Base-by-base conservation (phyloP, 2,888 invertebrate species). In the Limenitis camilla region DNA sequence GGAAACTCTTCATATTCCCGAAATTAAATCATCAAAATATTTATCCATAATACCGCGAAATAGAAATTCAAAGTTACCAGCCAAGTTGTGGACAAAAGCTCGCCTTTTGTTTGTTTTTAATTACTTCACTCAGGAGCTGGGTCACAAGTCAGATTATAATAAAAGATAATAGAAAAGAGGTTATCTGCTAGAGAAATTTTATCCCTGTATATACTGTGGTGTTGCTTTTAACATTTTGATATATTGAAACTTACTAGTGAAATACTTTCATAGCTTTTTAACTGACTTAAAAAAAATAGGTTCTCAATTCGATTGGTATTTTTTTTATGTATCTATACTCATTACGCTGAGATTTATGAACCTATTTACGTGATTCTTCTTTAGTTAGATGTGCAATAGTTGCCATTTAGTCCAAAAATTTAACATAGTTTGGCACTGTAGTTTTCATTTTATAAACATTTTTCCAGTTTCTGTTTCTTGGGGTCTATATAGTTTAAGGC, bases 71-170 rank as follows among this genome's bases (percentile, higher is more conserved):
- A 54, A 58, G 56, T 48, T 59, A 58, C 51, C 39, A 55, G 49
- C 49, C 45, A 52, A 51, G 52, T 50, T 35, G 33, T 49, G 42
- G 38, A 38, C 40, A 46, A 49, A 45, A 53, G n/a, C 46, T 52
- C 40, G 44, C 40, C 49, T 52, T 53, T 52, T 55, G 58, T 60
- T 53, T 58, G 44, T 47, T 53, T 56, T 56, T 49, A 56, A 58
- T 56, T 58, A 58, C 52, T 49, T 47, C 52, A 53, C 49, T 50
- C 52, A 6, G 27, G 40, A n/a, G n/a, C n/a, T n/a, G 43, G 19
- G 32, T 35, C 19, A 44, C 40, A 44, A 49, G 29, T 36, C 27
- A 29, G 41, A 28, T 49, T 41, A 35, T 31, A 41, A 41, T 49
- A 35, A 32, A 39, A 39, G 1, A 39, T 39, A 40, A 40, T 40